Conservation (phyloP, 2,797 vertebrate species). For the Myripristis jacobus region DNA sequence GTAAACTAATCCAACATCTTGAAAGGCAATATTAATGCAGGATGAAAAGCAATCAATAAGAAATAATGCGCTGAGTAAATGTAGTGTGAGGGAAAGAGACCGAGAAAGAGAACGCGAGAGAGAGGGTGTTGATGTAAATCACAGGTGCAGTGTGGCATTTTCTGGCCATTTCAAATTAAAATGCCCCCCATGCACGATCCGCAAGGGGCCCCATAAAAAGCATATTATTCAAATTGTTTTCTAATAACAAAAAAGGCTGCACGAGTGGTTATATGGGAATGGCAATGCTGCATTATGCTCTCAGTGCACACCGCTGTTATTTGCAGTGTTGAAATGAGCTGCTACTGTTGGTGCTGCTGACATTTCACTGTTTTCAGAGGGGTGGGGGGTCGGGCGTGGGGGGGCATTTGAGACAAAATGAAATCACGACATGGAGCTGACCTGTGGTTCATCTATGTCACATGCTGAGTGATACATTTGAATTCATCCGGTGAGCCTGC, state of each 20-base stretch:
- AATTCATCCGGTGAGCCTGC: no score
- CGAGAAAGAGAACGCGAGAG: background rate
- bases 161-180: background rate
- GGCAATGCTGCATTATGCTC: background rate
- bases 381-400: no score
- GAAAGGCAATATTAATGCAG: background rate
- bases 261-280: background rate
- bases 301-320: background rate
- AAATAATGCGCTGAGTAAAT: background rate
- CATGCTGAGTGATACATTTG: no score
- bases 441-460: no score
- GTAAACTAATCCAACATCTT: constrained; percentile 15
- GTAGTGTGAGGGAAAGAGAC: background rate
- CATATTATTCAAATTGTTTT: constrained; percentile 10
- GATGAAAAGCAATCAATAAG: background rate
- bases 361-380: no score
- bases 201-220: background rate
- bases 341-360: background rate
- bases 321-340: constrained; percentile 6
- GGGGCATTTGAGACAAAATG: no score
- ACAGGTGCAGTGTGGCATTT: constrained; percentile 3
- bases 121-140: background rate
- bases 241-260: background rate
- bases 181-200: background rate
- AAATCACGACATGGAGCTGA: no score